A percentile compares a stretch with the other conserved stretches of the same genome.
Conservation (phyloP, 2,113 vertebrate genomes). For the Semnornis frantzii region DNA sequence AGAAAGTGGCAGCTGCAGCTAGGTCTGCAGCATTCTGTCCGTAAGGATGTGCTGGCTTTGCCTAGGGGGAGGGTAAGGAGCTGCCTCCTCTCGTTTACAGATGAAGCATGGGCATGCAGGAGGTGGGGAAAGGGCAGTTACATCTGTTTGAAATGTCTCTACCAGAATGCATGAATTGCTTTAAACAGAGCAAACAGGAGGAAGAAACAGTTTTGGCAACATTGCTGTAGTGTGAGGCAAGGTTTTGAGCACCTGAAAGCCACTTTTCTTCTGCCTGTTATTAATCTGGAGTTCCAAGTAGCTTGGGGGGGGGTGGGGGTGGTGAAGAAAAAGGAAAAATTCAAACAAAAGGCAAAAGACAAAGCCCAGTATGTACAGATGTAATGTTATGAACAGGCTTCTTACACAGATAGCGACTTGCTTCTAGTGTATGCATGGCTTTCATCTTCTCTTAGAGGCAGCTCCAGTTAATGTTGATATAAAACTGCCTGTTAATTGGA, state of each 20-base stretch:
- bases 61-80: not conserved
- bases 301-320: not conserved
- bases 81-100: not conserved
- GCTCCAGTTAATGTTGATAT: conserved; percentile 5
- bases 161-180: not conserved
- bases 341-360: not conserved
- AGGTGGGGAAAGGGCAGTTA: not conserved
- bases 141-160: not conserved
- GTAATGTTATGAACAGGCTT: not conserved
- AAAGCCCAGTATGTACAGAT: not conserved
- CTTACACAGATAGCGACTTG: not conserved
- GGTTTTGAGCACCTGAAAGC: not conserved
- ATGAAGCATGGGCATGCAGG: not conserved
- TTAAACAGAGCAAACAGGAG: not conserved
- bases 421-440: not conserved
- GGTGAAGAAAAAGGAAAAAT: not conserved
- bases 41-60: not conserved
- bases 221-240: not conserved
- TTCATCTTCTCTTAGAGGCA: conserved; percentile 24
- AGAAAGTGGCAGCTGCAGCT: not conserved
- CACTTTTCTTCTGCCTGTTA: not conserved
- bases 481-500: conserved; percentile 59
- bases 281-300: not conserved
- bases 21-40: not conserved
- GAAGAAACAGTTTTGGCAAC: rapidly evolving